Evolutionary conservation across 64 coral and sea anemone genomes (phyloP), one percentile per base, ranked within the genome.

Genomic region (Platygyra sinensis): DNA sequence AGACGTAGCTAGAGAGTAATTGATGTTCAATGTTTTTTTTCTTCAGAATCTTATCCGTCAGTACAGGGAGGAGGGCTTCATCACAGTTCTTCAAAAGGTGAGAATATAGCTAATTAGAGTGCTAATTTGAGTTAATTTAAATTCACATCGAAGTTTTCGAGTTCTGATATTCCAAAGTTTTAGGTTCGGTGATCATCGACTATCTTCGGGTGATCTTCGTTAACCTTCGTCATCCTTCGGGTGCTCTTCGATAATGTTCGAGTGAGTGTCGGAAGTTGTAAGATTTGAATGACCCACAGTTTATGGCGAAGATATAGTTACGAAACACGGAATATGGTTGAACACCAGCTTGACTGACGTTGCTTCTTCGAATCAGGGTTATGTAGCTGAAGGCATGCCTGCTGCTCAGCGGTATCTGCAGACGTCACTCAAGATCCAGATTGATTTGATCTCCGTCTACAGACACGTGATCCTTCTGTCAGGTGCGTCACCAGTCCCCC

Each of bases 381-480:
- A 92, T 55, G 83, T 92, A 0, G 20, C 82, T 2, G 90, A 92
- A 30, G 54, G 54, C 62, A 78, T 92, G 27, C 76, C 90, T 10
- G 20, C 83, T 9, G 49, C 76, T 31, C 90, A 92, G 46, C 82
- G 83, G 28, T 92, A 92, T 67, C 60, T 92, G 13, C 60, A 92
- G 5, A 87, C 90, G 8, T 67, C 90, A 24, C 71, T 77, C 33
- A 92, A 87, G 80, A 74, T 86, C 18, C 90, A 92, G 30, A 55
- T 52, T 67, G 90, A 92, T 33, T 74, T 92, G 8, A 87, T 77
- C 55, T 76, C 90, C 4, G 76, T 85, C 12, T 92, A 92, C 75
- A 87, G 90, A 62, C 90, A 92, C 75, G 77, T 92, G 12, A 92
- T 92, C 72, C 74, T 92, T 17, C 61, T 92, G 39, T 92, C 90